Conservation (phyloP, 2,113 vertebrate genomes). For the Corydoras maculifer region DNA sequence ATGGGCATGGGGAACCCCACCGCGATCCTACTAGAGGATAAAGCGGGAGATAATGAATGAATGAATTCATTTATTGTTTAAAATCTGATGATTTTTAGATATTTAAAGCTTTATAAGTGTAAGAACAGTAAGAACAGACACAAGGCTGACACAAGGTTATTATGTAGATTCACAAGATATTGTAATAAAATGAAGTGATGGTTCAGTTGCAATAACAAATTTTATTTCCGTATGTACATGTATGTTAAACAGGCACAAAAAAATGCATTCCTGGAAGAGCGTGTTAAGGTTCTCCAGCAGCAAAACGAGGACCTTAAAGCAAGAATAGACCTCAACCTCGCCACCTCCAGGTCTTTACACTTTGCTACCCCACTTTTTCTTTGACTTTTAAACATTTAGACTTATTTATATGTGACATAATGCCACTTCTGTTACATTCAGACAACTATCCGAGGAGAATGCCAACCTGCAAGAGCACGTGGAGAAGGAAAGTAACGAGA, state of each 20-base stretch:
- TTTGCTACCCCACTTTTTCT: background rate
- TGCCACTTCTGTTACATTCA: constrained; percentile 45
- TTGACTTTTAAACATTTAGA: no score
- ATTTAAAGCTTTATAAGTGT: no score
- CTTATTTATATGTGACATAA: background rate
- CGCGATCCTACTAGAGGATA: no score
- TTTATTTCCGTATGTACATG: constrained; percentile 2
- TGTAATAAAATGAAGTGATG: no score
- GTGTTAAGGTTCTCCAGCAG: constrained; percentile 87
- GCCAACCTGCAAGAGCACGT: constrained; percentile 89
- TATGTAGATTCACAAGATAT: no score
- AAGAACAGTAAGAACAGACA: no score
- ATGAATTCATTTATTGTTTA: no score
- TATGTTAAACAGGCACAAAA: constrained; percentile 80
- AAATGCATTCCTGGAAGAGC: constrained; percentile 87
- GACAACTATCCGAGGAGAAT: constrained; percentile 90
- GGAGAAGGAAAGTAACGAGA: constrained; percentile 92
- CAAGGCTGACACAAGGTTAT: no score
- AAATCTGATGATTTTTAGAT: no score
- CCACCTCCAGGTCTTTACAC: constrained; percentile 76
- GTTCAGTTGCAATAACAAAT: no score
- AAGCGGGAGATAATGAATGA: no score
- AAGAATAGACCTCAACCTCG: constrained; percentile 85
- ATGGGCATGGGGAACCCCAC: no score
- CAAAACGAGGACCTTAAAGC: constrained; percentile 91